Base-by-base conservation (phyloP, 2,113 vertebrate species). In the Ophiodon elongatus region DNA sequence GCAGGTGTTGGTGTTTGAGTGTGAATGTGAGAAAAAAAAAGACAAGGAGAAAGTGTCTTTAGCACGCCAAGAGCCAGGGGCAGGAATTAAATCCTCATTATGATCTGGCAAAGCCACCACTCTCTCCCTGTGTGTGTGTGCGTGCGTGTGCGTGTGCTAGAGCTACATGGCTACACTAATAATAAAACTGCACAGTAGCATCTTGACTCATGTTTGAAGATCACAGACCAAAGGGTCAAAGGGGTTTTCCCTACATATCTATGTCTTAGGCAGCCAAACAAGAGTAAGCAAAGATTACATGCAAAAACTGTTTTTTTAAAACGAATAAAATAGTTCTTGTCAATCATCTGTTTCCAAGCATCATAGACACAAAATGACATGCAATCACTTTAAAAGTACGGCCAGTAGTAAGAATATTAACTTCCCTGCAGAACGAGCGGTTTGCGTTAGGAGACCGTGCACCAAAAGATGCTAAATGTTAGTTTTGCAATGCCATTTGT, bases 61-160 rank as follows among this genome's bases (percentile, higher is more conserved):
- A 76, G 69, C 14, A 66, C 1, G 86, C 90, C 91, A 93, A 90
- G 65, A 88, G 93, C 93, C 88, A 87, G 84, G 35, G 84, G 90
- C 88, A 86, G 77, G 84, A 92, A 92, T 91, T 90, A 92, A 90
- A 91, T 85, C 72, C 87, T 92, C 92, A 92, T 91, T 91, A 93
- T 66, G 81, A 85, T 76, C 86, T 91, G 92, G 90, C 87, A 90
- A 73, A 15, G 56, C 57, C 54, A 83, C 31, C 70, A 65, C 56
- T 57, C 37, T 83, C 66, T 64, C 41, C 60, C 37, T 67, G 45
- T 77, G 21, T 57, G 35, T 37, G 63, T 63, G 59, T 63, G 71
- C 73, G 31, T 54, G n/a, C 43, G 57, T 37, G 64, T 31, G 35
- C 63, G 43, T 54, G 65, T 73, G 37, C n/a, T n/a, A n/a, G n/a